phyloP scores from a whole-genome alignment of 1,140 invertebrate species.

The Drosophila pandora region DNA sequence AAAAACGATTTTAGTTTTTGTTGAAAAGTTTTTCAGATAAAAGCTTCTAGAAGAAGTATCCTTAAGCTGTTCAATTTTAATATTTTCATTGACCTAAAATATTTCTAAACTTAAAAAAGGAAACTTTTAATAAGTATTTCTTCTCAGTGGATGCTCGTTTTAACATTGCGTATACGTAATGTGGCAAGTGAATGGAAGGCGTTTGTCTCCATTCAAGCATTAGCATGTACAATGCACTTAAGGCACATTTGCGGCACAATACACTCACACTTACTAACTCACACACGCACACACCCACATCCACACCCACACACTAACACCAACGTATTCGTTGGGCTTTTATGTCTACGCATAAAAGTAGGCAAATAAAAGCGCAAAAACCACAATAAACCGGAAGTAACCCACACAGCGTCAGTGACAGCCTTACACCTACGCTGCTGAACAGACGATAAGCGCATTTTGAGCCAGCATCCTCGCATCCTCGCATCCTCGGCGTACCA shows the following conservation, averaged over 20 bases:
- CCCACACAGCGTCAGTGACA: constrained; percentile 5
- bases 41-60: not conserved
- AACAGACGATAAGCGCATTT: constrained; percentile 64
- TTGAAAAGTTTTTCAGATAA: not conserved
- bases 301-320: not conserved
- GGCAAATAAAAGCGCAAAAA: constrained; percentile 69
- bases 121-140: not conserved
- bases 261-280: constrained; percentile 32
- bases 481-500: constrained; percentile 18
- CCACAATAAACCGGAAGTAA: constrained; percentile 74
- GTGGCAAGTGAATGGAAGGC: constrained; percentile 22
- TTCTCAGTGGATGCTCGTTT: constrained; percentile 22
- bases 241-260: constrained; percentile 62
- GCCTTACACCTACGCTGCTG: constrained; percentile 30
- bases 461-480: constrained; percentile 30
- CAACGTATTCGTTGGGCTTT: constrained; percentile 25
- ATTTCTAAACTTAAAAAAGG: too few species aligned
- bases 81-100: too few species aligned
- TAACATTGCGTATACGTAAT: constrained; percentile 58
- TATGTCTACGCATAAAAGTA: constrained; percentile 73
- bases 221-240: constrained; percentile 70
- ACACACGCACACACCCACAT: constrained; percentile 8
- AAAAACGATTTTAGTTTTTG: not conserved
- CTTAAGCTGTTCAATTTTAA: too few species aligned
- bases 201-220: constrained; percentile 59